Evolutionary conservation across 2,797 vertebrate genomes (phyloP).

Genomic region (Phyllotis vaccarum): DNA sequence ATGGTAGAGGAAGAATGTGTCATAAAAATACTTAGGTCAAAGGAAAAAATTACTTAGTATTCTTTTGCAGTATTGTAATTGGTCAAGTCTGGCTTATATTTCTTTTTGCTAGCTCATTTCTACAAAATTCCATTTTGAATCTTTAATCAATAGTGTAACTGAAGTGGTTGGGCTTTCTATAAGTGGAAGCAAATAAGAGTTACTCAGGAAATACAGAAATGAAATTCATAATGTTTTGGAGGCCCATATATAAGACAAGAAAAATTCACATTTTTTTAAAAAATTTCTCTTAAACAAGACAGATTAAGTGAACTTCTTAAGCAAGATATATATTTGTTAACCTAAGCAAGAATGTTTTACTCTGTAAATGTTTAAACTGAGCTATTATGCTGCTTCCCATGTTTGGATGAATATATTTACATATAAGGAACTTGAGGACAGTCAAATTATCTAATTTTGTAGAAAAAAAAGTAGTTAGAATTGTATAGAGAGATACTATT

Average conservation of each 20-base stretch:
- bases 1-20: not conserved
- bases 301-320: constrained; percentile 32
- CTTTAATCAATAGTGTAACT: not conserved
- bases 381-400: not conserved
- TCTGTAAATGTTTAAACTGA: constrained; percentile 56
- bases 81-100: not conserved
- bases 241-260: not conserved
- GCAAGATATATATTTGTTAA: constrained; percentile 22
- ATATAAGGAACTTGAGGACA: not conserved
- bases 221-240: constrained; percentile 22
- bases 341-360: constrained; percentile 12
- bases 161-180: not conserved
- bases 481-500: not conserved
- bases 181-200: constrained; percentile 18
- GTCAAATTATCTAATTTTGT: constrained; percentile 32
- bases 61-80: not conserved
- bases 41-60: not conserved
- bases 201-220: constrained; percentile 4
- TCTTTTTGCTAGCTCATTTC: constrained; percentile 25
- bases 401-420: constrained; percentile 56
- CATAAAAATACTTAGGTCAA: constrained; percentile 47
- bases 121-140: constrained; percentile 1
- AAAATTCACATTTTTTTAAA: not conserved
- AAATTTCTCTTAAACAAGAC: constrained; percentile 8
- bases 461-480: constrained; percentile 40